Conservation (phyloP, 2,888 invertebrate species). For the Volucella inanis region DNA sequence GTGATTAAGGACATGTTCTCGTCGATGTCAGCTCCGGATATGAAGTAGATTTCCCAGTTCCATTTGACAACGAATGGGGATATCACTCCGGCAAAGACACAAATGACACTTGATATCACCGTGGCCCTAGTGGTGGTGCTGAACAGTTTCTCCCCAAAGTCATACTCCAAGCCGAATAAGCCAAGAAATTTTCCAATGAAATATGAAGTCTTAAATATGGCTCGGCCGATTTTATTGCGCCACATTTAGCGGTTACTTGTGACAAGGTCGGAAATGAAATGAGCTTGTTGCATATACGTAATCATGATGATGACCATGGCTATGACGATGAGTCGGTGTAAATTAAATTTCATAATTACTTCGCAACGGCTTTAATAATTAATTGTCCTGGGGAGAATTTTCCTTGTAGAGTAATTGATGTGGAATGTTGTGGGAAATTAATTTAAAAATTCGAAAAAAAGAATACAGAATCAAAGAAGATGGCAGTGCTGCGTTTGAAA, state of each 20-base stretch:
- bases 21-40: slow-evolving; percentile 52
- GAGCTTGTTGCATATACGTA: not conserved
- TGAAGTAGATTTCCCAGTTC: slow-evolving; percentile 48
- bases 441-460: too few relatives aligned
- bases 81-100: slow-evolving; percentile 34
- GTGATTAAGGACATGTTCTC: slow-evolving; percentile 59
- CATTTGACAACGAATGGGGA: slow-evolving; percentile 48
- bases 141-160: slow-evolving; percentile 36
- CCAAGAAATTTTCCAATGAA: slow-evolving; percentile 53
- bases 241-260: slow-evolving; percentile 18
- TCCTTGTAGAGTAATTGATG: too few relatives aligned
- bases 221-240: slow-evolving; percentile 51
- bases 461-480: too few relatives aligned
- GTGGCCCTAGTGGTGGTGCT: slow-evolving; percentile 31
- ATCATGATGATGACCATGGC: not conserved
- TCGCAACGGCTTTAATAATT: slow-evolving; percentile 49
- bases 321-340: not conserved
- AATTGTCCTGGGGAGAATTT: slow-evolving; percentile 14
- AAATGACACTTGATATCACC: slow-evolving; percentile 38
- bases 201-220: slow-evolving; percentile 36
- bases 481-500: too few relatives aligned
- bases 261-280: not conserved
- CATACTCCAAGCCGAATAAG: slow-evolving; percentile 37
- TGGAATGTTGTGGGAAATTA: too few relatives aligned
- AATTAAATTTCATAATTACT: slow-evolving; percentile 55